phyloP scores from a whole-genome alignment of 1,140 invertebrate genomes.

The Copidosoma floridanum region DNA sequence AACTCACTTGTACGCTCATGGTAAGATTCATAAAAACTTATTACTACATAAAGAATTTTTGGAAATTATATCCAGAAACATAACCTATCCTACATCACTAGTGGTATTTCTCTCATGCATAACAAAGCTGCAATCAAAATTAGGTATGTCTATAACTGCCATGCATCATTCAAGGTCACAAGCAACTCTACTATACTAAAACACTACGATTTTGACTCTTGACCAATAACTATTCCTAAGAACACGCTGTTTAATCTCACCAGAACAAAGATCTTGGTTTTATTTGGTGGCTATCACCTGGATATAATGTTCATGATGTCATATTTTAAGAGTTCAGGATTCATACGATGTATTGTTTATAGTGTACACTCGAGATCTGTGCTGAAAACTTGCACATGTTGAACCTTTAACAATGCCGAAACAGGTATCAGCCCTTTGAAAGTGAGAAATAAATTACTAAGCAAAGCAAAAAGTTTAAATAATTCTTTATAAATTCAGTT shows the following conservation, averaged over 20 bases:
- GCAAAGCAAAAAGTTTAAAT: too few species aligned
- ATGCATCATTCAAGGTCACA: slow-evolving; percentile 17
- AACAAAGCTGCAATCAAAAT: slow-evolving; percentile 22
- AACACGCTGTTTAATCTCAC: slow-evolving; percentile 30
- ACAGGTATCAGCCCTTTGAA: too few species aligned
- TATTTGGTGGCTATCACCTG: slow-evolving; percentile 41
- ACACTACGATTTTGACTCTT: slow-evolving; percentile 40
- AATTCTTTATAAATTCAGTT: too few species aligned
- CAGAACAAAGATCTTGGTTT: slow-evolving; percentile 26
- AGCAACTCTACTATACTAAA: slow-evolving; percentile 32
- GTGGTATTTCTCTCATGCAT: slow-evolving; percentile 30
- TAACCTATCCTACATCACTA: neutral
- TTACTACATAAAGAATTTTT: slow-evolving; percentile 23
- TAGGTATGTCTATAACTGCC: slow-evolving; percentile 29
- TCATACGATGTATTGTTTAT: slow-evolving; percentile 40
- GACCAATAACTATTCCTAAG: slow-evolving; percentile 35
- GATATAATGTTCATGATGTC: slow-evolving; percentile 48
- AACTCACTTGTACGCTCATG: slow-evolving; percentile 4
- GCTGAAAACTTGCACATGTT: too few species aligned
- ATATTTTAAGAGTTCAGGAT: slow-evolving; percentile 49
- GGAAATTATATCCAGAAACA: slow-evolving; percentile 2
- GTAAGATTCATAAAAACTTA: neutral
- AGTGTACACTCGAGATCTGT: slow-evolving; percentile 42
- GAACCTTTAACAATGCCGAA: too few species aligned
- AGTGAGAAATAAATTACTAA: too few species aligned